Evolutionary conservation across 2,888 invertebrate species (phyloP).

Genomic region (Eulithis testata): DNA sequence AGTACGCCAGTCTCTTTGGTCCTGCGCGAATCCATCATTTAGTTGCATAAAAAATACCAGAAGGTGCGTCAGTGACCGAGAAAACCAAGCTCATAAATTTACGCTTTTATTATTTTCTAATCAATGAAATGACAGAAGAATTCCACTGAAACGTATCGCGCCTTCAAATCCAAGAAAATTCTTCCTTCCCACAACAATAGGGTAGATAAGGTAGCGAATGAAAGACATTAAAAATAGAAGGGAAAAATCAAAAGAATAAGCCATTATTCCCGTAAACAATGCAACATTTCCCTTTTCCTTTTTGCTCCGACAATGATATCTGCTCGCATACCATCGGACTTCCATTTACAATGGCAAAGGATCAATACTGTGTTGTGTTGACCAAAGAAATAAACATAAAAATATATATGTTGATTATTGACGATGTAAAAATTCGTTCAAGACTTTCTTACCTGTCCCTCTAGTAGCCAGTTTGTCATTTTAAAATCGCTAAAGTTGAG

Average conservation of each 20-base stretch:
- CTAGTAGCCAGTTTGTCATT: too few relatives aligned
- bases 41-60: too few relatives aligned
- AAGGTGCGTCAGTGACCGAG: too few relatives aligned
- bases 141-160: background rate
- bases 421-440: too few relatives aligned
- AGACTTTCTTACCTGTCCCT: too few relatives aligned
- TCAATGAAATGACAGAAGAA: background rate
- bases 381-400: background rate
- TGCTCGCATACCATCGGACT: conserved; percentile 18
- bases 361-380: conserved; percentile 12
- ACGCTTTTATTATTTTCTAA: background rate
- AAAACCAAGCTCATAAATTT: too few relatives aligned
- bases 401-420: too few relatives aligned
- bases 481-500: too few relatives aligned
- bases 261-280: conserved; percentile 27
- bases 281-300: conserved; percentile 15
- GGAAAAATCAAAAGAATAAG: conserved; percentile 25
- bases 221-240: conserved; percentile 25
- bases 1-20: too few relatives aligned
- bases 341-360: conserved; percentile 19
- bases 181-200: conserved; percentile 14
- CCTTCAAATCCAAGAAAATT: conserved; percentile 11
- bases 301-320: conserved; percentile 20
- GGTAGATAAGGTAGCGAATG: conserved; percentile 24
- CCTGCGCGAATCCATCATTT: too few relatives aligned